phyloP scores from a whole-genome alignment of 2,888 invertebrate genomes.

The Metacarcinus magister region DNA sequence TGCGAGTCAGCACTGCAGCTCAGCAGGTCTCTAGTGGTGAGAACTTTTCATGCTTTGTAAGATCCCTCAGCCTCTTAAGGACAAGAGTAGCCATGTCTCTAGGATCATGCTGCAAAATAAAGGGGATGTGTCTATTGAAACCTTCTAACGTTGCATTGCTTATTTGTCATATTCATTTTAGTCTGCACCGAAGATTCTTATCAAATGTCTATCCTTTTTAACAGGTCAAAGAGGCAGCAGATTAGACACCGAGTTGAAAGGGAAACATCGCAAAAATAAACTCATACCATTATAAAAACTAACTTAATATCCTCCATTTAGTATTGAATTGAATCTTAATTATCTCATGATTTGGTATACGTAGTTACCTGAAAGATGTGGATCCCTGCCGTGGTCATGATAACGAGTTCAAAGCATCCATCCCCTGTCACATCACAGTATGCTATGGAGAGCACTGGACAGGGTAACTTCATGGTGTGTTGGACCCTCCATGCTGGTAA shows the following conservation, averaged over 20 bases:
- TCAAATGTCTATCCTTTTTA: neutral
- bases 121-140: neutral
- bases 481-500: constrained; percentile 83
- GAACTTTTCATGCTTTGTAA: neutral
- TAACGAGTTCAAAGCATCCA: constrained; percentile 88
- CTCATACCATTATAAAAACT: too few species aligned
- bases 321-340: too few species aligned
- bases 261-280: too few species aligned
- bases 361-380: constrained; percentile 87
- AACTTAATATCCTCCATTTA: too few species aligned
- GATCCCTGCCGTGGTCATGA: constrained; percentile 89
- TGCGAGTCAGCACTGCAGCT: neutral
- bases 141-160: neutral
- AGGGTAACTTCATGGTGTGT: constrained; percentile 87
- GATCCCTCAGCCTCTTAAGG: neutral
- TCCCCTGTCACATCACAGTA: constrained; percentile 89
- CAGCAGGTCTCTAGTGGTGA: neutral
- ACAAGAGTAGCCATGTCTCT: neutral
- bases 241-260: neutral
- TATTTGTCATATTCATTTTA: neutral
- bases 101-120: constrained; percentile 13
- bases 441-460: constrained; percentile 88
- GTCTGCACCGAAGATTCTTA: neutral
- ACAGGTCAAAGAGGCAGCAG: neutral
- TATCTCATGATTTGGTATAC: too few species aligned